Base-by-base conservation (phyloP, 2,113 vertebrate species). In the Puntigrus tetrazona region DNA sequence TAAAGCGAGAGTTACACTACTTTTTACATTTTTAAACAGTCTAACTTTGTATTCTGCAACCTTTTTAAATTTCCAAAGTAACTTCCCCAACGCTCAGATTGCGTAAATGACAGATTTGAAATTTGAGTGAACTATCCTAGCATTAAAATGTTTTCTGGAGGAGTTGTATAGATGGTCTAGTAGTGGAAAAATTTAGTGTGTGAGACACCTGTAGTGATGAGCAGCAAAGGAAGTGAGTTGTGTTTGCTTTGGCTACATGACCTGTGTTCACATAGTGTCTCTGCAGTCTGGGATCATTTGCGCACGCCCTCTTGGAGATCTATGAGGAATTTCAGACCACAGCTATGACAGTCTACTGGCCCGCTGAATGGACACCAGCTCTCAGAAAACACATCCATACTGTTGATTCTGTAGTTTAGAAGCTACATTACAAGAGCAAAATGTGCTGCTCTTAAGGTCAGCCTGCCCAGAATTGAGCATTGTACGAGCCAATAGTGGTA, bases 281-380 rank as follows among this genome's bases (percentile, higher is more conserved):
- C 77, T 63, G 61, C 80, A 85, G 59, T 55, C 81, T 78, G 52
- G 52, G 76, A 65, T 82, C 78, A 82, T 87, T 87, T 88, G 73
- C 80, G 22, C 87, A 86, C 84, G 34, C 82, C 73, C 75, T 78
- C 80, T 88, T 86, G 85, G 47, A 88, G 79, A 76, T 86, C 86
- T 73, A 89, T 91, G 88, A 91, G 88, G 88, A 91, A 89, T 89
- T 87, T 86, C 81, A 63, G 77, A 87, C 84, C 65, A 34, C 20
- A 70, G 80, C 80, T 85, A 61, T 65, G 72, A 36, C 72, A 18
- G 52, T 78, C 47, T 43, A 72, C 45, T 74, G 45, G 41, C 41
- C 27, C 18, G 72, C 41, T 65, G 75, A 83, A 74, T 27, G 18
- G 13, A 43, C 50, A 82, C n/a, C 20, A 83, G 36, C 55, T 78